A percentile compares a stretch with the other conserved stretches of the same genome.
These are phyloP conservation scores for Eupithecia subumbrata DNA, from an alignment of 2,888 invertebrate species.

Conservation along the genomic window DNA sequence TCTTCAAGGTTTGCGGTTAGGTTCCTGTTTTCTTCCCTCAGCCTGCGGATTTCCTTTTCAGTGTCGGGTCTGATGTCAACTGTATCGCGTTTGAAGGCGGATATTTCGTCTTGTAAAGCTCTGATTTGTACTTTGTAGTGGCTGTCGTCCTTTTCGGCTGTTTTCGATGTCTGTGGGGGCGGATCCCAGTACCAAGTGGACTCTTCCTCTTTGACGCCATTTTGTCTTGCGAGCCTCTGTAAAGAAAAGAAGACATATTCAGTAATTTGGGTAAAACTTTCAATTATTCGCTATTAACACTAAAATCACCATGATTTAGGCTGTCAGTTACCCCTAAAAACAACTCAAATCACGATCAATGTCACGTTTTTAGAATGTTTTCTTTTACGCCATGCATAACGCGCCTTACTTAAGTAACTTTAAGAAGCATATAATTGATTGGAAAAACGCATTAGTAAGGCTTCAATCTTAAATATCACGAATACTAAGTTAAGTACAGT, in stretches of 20 bases:
- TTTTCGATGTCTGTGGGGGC: slow-evolving; percentile 58
- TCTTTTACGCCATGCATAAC: background rate
- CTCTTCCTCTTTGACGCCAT: slow-evolving; percentile 78
- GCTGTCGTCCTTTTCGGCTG: slow-evolving; percentile 55
- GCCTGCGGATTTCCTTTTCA: slow-evolving; percentile 75
- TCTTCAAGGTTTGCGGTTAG: slow-evolving; percentile 86
- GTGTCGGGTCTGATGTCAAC: slow-evolving; percentile 55
- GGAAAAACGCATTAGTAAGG: background rate
- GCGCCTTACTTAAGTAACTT: background rate
- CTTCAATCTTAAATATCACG: background rate
- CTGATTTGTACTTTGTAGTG: slow-evolving; percentile 70
- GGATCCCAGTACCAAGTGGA: slow-evolving; percentile 84
- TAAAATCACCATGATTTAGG: background rate
- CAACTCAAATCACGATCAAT: background rate
- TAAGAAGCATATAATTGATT: background rate
- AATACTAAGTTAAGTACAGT: background rate
- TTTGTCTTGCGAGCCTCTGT: slow-evolving; percentile 73
- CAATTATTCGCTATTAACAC: background rate
- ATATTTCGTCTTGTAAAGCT: slow-evolving; percentile 70
- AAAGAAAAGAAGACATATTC: slow-evolving; percentile 56
- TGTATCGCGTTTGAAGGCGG: slow-evolving; percentile 67
- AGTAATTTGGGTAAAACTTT: background rate
- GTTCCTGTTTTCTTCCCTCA: slow-evolving; percentile 84
- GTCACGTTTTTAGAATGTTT: background rate
- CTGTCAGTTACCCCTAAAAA: background rate